Conservation (phyloP, 2,797 vertebrate species). For the Characodon lateralis region DNA sequence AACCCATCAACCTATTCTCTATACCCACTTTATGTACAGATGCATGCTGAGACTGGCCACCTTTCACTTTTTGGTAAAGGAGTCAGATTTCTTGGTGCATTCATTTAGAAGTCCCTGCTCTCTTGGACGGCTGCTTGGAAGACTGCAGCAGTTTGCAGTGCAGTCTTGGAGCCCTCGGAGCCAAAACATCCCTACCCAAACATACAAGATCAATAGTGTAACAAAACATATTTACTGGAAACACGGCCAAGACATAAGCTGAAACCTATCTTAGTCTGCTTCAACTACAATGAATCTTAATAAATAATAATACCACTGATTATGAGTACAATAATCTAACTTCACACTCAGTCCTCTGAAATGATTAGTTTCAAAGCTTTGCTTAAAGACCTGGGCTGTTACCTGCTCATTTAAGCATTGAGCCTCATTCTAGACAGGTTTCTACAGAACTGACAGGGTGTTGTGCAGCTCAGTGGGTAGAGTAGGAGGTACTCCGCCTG, state of each 20-base stretch:
- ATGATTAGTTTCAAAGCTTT: not conserved
- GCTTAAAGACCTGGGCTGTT: not conserved
- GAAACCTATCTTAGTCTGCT: not conserved
- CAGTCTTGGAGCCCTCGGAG: conserved; percentile 8
- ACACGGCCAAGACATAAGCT: conserved; percentile 1
- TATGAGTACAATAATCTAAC: not conserved
- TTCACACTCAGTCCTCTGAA: not conserved
- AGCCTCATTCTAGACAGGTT: no score
- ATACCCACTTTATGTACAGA: not conserved
- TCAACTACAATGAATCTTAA: conserved; percentile 12
- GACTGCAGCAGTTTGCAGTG: conserved; percentile 15
- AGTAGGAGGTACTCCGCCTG: no score
- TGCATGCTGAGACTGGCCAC: conserved; percentile 4
- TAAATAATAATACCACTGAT: not conserved
- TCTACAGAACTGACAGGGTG: not conserved
- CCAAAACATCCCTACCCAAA: conserved; percentile 25
- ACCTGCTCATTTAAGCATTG: no score
- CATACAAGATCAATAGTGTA: not conserved
- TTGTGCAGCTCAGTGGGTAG: no score
- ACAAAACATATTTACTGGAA: conserved; percentile 1
- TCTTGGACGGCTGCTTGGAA: conserved; percentile 40
- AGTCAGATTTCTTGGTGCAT: conserved; percentile 55
- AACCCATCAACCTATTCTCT: not conserved
- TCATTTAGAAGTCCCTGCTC: conserved; percentile 22
- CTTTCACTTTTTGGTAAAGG: conserved; percentile 56